These are phyloP conservation scores for Macrosiphum euphorbiae DNA, from an alignment of 2,888 invertebrate genomes.

Conservation along the genomic window DNA sequence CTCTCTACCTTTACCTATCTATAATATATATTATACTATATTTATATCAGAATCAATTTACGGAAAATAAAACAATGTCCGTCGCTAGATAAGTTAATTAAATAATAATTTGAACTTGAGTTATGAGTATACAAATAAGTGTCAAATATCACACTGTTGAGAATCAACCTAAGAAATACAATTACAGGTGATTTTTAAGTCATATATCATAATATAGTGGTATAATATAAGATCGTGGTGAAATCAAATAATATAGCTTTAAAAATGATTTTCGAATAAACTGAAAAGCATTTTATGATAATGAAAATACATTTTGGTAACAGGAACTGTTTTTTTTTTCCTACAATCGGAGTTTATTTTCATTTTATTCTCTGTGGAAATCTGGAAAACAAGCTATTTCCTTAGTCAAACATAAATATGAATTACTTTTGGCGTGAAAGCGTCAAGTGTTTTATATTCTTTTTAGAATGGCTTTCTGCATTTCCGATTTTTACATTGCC, in stretches of 20 bases:
- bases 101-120: neutral
- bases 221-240: neutral
- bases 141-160: neutral
- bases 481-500: slow-evolving; percentile 7
- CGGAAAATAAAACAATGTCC: neutral
- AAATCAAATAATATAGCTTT: neutral
- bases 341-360: slow-evolving; percentile 1
- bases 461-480: neutral
- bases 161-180: neutral
- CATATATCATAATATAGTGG: neutral
- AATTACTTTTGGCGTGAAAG: slow-evolving; percentile 42
- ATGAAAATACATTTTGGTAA: slow-evolving; percentile 6
- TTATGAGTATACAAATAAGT: neutral
- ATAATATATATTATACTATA: neutral
- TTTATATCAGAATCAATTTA: too few species aligned
- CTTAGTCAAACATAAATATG: slow-evolving; percentile 52
- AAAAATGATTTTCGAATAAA: neutral
- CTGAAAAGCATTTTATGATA: neutral
- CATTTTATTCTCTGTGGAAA: slow-evolving; percentile 36
- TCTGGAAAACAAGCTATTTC: slow-evolving; percentile 20
- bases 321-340: neutral
- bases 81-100: neutral
- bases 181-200: neutral
- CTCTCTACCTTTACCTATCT: neutral
- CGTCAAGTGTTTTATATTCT: slow-evolving; percentile 41